Evolutionary conservation across 2,113 vertebrate genomes (phyloP), one percentile per base, ranked within the genome.

Genomic region (Pangasianodon hypophthalmus): DNA sequence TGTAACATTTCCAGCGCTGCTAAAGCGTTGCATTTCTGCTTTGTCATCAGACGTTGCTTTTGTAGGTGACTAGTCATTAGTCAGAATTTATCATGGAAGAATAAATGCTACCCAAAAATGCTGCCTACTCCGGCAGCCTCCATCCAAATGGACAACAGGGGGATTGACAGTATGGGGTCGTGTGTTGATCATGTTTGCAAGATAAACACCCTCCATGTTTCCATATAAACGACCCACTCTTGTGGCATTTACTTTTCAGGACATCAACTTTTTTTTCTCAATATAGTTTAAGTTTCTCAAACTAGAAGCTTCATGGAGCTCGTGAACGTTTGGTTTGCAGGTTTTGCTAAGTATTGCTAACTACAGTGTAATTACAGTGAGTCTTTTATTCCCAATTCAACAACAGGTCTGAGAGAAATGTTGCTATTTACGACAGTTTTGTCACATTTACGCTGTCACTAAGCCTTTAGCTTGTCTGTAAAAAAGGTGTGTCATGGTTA

Each of bases 1-100:
- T 79, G 91, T 88, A 93, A 88, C 73, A 73, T 88, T 92, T 92
- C 86, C 92, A 87, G 82, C 77, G 87, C 58, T 46, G 84, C 73
- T 71, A 3, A 56, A 19, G 54, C 67, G 26, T 24, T 0, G 29
- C 73, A 32, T 54, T 54, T 88, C 88, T 91, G 48, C 67, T 75
- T 91, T 87, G 67, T 84, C 64, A 64, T 89, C 82, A 84, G 84
- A 41, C 32, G 50, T 60, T 85, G 52, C 41, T 87, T 87, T 48
- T 48, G 10, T 46, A 48, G 21, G 75, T 48, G 44, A 79, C 75
- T 9, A 44, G 11, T 79, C 24, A 48, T 48, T 80, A 26, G 18
- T 46, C 77, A 6, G 26, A 29, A 29, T 29, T 80, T 29, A 80
- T 80, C 13, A 14, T 14, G 19, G 18, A 1, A 24, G 41, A 46